Conservation (phyloP, 2,888 invertebrate species). For the Ormia ochracea region DNA sequence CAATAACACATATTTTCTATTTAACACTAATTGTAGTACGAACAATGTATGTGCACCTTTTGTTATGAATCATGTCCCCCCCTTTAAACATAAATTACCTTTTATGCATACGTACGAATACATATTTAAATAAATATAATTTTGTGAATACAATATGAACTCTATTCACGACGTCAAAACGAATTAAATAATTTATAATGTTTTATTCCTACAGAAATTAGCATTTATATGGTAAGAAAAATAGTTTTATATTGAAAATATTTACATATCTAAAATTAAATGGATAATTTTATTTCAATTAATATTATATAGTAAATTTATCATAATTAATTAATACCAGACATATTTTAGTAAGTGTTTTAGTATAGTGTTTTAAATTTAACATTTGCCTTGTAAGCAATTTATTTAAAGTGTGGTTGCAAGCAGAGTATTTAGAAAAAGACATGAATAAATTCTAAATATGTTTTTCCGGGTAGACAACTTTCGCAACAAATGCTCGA, state of each 20-base stretch:
- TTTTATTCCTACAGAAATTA: not conserved
- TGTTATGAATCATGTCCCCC: not conserved
- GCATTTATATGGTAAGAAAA: conserved; percentile 3
- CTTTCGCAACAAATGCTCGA: not conserved
- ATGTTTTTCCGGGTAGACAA: not conserved
- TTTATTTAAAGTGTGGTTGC: not conserved
- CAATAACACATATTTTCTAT: not conserved
- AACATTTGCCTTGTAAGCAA: not conserved
- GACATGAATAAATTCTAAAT: not conserved
- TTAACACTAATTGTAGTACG: not conserved
- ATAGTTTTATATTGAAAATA: too few relatives aligned
- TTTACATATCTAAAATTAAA: too few relatives aligned
- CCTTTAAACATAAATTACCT: not conserved
- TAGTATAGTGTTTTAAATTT: not conserved
- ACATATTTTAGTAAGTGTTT: too few relatives aligned
- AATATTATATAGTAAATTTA: too few relatives aligned
- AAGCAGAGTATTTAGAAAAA: not conserved
- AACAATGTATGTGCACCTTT: conserved; percentile 24
- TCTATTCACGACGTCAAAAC: conserved; percentile 29
- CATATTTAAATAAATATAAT: conserved; percentile 1
- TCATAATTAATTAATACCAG: too few relatives aligned
- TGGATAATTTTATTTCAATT: too few relatives aligned
- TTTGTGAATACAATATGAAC: conserved; percentile 21
- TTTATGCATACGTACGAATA: not conserved
- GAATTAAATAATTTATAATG: conserved; percentile 16